Evolutionary conservation across 2,113 vertebrate species (phyloP), one percentile per base, ranked within the genome.

Genomic region (Etheostoma cragini): DNA sequence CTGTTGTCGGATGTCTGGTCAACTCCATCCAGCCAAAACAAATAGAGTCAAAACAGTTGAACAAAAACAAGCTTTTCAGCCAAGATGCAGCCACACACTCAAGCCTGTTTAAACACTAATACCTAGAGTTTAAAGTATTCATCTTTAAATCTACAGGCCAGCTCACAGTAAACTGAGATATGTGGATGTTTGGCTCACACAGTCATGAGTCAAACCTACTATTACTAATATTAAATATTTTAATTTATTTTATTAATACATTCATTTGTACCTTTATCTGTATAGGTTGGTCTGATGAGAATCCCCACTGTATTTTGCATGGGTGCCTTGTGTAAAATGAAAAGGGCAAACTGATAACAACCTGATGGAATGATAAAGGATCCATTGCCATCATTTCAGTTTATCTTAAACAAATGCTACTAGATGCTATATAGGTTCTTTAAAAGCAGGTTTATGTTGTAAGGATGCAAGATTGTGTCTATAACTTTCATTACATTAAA

Each of bases 11-110:
- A 81, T 21, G 53, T 86, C 83, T 82, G 63, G 46, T 73, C 54
- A 81, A 19, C 62, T 78, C 67, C 1, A 30, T 77, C 56, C 33
- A 80, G 86, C 64, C 89, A 76, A 85, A 89, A 88, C 78, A 89
- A 89, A 80, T 61, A 75, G 62, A 89, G 74, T 83, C 71, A 83
- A 78, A 87, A 72, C 57, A 78, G 58, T 47, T n/a, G 8, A 61
- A 57, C 3, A 53, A 53, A 80, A 85, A 83, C 60, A 87, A 78
- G 46, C 72, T 62, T 50, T 67, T 24, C 62, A 50, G 46, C 57
- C 22, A 60, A 74, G 75, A 79, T 22, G 12, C 52, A 68, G 56
- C 24, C 60, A 62, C 50, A 57, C 38, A 57, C 46, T 17, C 46
- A 46, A 73, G 26, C 10, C 49, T 46, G 33, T 62, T 79, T 45